These are phyloP conservation scores for Catamblyrhynchus diadema DNA, from an alignment of 2,797 vertebrate species.

Conservation along the genomic window DNA sequence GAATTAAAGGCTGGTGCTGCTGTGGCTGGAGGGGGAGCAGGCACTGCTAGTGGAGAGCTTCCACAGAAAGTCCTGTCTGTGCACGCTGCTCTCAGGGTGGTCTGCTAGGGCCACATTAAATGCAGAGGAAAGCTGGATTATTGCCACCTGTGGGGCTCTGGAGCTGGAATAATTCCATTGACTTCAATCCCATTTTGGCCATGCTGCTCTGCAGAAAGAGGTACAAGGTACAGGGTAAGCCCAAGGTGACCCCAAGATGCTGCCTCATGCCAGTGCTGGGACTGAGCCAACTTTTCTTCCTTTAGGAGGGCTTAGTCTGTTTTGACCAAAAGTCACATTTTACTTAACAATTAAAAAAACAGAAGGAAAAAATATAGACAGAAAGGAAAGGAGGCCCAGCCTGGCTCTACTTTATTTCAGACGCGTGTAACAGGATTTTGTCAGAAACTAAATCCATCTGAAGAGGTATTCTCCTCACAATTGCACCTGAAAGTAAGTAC, in stretches of 20 bases:
- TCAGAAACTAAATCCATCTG: neutral
- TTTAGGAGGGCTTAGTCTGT: neutral
- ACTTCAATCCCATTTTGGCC: neutral
- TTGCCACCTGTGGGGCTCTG: neutral
- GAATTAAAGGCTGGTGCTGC: neutral
- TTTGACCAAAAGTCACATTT: neutral
- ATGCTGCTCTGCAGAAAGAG: neutral
- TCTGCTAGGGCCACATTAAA: neutral
- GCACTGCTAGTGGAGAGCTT: neutral
- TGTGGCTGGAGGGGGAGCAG: neutral
- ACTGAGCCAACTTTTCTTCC: rapidly evolving
- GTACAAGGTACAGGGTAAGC: neutral
- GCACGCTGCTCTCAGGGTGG: neutral
- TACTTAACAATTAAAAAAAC: neutral
- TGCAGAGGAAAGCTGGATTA: neutral
- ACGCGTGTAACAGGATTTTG: neutral
- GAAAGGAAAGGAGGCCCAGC: neutral
- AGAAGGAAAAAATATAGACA: rapidly evolving
- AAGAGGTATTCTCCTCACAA: neutral
- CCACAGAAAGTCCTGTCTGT: neutral
- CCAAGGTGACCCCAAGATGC: neutral
- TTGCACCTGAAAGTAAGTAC: neutral
- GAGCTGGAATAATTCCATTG: neutral
- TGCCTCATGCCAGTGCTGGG: neutral
- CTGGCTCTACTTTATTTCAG: neutral